Percentiles rank a stretch among this genome's conserved stretches.
These are phyloP conservation scores for Clavelina lepadiformis DNA, from an alignment of 23 tunicate species.

Conservation along the genomic window DNA sequence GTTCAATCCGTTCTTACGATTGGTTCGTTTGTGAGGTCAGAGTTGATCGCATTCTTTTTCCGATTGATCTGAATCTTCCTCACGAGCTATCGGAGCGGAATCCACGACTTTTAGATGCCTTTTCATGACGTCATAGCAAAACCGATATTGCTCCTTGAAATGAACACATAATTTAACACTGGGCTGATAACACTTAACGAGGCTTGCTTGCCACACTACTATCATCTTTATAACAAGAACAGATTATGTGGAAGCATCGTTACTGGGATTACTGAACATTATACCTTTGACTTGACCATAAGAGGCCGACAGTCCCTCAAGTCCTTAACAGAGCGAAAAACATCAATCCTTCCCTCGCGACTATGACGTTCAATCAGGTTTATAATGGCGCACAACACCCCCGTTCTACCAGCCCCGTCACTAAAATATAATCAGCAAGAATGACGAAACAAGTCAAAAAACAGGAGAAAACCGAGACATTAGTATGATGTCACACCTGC, in stretches of 20 bases:
- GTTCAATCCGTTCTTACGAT: too few species aligned
- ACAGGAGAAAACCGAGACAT: not conserved
- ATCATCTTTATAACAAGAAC: too few species aligned
- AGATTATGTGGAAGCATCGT: too few species aligned
- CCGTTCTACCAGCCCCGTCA: constrained; percentile 82
- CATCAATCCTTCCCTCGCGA: constrained; percentile 58
- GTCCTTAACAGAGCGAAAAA: constrained; percentile 78
- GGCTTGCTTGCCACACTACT: not conserved
- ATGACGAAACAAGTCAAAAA: not conserved
- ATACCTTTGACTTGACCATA: constrained; percentile 63
- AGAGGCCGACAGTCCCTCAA: constrained; percentile 70
- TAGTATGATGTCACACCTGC: constrained; percentile 45
- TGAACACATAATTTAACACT: not conserved
- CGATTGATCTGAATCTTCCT: too few species aligned
- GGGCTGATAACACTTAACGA: too few species aligned
- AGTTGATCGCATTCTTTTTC: too few species aligned
- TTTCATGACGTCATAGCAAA: constrained; percentile 49
- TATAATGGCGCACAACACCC: constrained; percentile 53
- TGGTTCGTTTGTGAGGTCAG: too few species aligned
- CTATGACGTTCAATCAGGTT: constrained; percentile 43
- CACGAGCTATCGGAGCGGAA: too few species aligned
- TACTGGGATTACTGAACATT: not conserved
- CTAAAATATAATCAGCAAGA: constrained; percentile 33
- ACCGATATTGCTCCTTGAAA: constrained; percentile 54
- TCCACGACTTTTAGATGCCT: too few species aligned